Base-by-base conservation (phyloP, 2,888 invertebrate genomes). In the Poecilus cupreus region DNA sequence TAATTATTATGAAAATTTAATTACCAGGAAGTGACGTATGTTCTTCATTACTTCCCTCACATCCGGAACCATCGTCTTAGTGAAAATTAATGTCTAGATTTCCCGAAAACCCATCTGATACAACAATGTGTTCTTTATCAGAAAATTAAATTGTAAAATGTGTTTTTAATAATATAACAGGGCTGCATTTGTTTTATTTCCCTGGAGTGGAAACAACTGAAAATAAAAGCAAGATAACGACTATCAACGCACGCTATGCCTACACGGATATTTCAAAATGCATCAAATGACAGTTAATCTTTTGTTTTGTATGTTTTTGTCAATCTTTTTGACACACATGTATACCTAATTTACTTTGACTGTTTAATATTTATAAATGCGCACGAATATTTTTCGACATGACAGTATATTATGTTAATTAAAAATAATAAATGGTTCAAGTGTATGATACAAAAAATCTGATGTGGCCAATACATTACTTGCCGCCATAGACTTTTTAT, bases 1-100 rank as follows among this genome's bases (percentile, higher is more conserved):
- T 80, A 80, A 80, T 80, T 80, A 80, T 16, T 51, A 49, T 70
- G 72, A 43, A 54, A 22, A 32, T 37, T 18, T 80, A 72, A 80
- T 80, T 72, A 80, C 20, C 72, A n/a, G 57, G 54, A 72, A 80
- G 22, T 80, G 72, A 72, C 54, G 46, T 77, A 43, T 43, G 77
- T 4, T 16, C 46, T 57, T 51, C 57, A 75, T 75, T 57, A 57
- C 20, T 54, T 22, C 57, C 13, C 57, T 24, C 54, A 37, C 57
- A 77, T 60, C 60, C 60, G 43, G 77, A 60, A 77, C 43, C 22
- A n/a, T 39, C 32, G 39, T 22, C 39, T 43, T 32, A 51, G 22
- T 22, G 77, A 18, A 68, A 68, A 68, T 68, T 68, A 13, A 43
- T 72, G 70, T 13, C 0, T 10, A 26, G 70, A 70, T 70, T 70